Conservation (phyloP, 2,797 vertebrate genomes). For the Mastacembelus armatus region DNA sequence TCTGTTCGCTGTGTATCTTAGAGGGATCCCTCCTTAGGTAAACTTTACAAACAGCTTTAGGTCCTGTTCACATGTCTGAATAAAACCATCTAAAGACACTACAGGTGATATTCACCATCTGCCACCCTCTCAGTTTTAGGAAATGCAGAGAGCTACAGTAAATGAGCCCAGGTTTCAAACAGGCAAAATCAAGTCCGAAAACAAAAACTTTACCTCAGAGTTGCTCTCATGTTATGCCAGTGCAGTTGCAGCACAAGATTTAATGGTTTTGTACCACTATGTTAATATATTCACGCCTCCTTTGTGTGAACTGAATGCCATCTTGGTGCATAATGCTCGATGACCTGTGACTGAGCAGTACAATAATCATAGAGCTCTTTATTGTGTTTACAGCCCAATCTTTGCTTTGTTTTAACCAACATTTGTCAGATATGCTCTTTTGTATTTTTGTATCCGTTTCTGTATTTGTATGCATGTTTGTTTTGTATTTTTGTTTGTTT, state of each 20-base stretch:
- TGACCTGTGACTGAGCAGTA: slow-evolving; percentile 71
- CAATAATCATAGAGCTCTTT: slow-evolving; percentile 60
- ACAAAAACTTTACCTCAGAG: background rate
- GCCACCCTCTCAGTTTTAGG: background rate
- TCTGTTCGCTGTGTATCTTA: slow-evolving; percentile 30
- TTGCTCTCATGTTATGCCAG: background rate
- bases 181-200: background rate
- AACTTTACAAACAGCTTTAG: slow-evolving; percentile 48
- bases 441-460: slow-evolving; percentile 21
- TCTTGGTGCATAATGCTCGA: slow-evolving; percentile 59
- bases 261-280: background rate
- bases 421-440: slow-evolving; percentile 69
- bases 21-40: slow-evolving; percentile 66
- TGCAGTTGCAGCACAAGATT: background rate
- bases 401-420: slow-evolving; percentile 61
- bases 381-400: slow-evolving; percentile 62
- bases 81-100: slow-evolving; percentile 35
- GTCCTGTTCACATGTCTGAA: slow-evolving; percentile 48
- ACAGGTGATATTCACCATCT: slow-evolving; percentile 35
- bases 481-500: slow-evolving; percentile 7
- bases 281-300: background rate
- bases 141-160: background rate
- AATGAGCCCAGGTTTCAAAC: background rate
- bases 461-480: slow-evolving; percentile 19
- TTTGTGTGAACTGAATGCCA: slow-evolving; percentile 34